phyloP scores from a whole-genome alignment of 2,113 vertebrate genomes.

The Glareola pratincola region DNA sequence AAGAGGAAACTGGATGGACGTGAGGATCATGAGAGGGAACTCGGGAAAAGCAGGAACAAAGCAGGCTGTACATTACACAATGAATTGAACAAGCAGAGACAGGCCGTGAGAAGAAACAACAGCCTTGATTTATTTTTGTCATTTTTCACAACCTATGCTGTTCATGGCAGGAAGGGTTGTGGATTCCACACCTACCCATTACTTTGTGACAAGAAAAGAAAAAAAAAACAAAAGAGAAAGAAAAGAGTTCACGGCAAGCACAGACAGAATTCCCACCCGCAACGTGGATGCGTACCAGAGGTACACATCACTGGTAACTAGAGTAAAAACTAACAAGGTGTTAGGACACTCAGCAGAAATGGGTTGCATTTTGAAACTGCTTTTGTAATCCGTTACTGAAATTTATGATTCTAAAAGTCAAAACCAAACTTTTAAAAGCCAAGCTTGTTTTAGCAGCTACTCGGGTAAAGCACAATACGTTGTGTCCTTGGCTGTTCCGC shows the following conservation, averaged over 20 bases:
- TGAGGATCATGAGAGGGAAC: not conserved
- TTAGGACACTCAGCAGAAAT: not conserved
- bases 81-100: not conserved
- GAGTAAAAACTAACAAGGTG: not conserved
- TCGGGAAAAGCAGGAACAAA: not conserved
- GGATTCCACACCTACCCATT: not conserved
- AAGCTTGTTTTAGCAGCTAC: not conserved
- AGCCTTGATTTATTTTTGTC: not conserved
- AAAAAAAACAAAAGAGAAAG: too few relatives aligned
- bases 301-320: not conserved
- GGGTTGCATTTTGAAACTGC: not conserved
- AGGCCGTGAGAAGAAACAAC: not conserved
- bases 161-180: not conserved
- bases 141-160: not conserved
- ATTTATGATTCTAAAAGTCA: not conserved
- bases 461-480: accelerated
- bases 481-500: not conserved
- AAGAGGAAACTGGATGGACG: not conserved
- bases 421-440: not conserved
- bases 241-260: not conserved
- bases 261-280: not conserved
- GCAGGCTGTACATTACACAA: not conserved
- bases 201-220: too few relatives aligned
- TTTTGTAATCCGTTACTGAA: not conserved
- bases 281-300: accelerated